Conservation (phyloP, 2,113 vertebrate species). For the Tamias sibiricus region DNA sequence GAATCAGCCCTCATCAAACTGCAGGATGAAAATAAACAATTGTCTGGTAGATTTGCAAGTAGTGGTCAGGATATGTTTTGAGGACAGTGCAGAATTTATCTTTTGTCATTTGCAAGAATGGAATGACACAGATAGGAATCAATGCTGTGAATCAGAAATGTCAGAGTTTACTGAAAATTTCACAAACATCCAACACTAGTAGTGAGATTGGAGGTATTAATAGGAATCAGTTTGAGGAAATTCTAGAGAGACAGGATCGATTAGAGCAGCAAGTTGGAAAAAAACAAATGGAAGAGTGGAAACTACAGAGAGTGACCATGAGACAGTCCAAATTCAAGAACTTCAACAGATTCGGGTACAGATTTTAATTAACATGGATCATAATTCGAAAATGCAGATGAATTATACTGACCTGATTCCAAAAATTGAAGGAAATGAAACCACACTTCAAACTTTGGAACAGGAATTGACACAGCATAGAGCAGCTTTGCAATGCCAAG, state of each 20-base stretch:
- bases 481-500: slow-evolving; percentile 90
- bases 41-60: slow-evolving; percentile 89
- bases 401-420: slow-evolving; percentile 91
- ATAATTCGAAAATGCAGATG: slow-evolving; percentile 90
- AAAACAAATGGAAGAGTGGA: slow-evolving; percentile 96
- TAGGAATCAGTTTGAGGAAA: slow-evolving; percentile 96
- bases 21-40: slow-evolving; percentile 93
- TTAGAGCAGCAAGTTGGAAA: slow-evolving; percentile 93
- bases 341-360: slow-evolving; percentile 85
- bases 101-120: slow-evolving; percentile 95
- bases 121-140: slow-evolving; percentile 91
- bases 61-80: slow-evolving; percentile 96
- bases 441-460: slow-evolving; percentile 88
- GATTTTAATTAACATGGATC: slow-evolving; percentile 88
- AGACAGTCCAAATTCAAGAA: slow-evolving; percentile 92
- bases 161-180: slow-evolving; percentile 87
- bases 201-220: slow-evolving; percentile 89
- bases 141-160: slow-evolving; percentile 96
- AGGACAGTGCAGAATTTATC: slow-evolving; percentile 97
- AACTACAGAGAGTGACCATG: slow-evolving; percentile 93
- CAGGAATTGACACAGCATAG: slow-evolving; percentile 91
- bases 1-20: slow-evolving; percentile 92
- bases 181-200: slow-evolving; percentile 87
- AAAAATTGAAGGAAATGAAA: slow-evolving; percentile 92
- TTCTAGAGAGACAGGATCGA: slow-evolving; percentile 88